phyloP scores from a whole-genome alignment of 2,888 invertebrate species.

The Netelia inedita region DNA sequence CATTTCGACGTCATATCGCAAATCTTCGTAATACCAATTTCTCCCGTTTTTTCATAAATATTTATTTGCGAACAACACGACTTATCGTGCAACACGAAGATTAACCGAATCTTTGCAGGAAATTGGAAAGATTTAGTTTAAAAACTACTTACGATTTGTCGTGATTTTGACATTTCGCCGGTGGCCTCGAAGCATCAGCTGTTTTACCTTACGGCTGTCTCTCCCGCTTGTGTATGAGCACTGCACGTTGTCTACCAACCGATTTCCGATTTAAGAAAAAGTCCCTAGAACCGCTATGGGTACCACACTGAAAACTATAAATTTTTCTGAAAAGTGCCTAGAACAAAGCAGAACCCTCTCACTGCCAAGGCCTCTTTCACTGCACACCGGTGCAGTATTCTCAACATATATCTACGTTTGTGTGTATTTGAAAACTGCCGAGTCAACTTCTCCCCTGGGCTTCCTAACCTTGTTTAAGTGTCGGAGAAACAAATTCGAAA shows the following conservation, averaged over 20 bases:
- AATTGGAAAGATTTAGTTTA: background rate
- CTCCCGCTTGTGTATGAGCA: slow-evolving; percentile 49
- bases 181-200: slow-evolving; percentile 83
- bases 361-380: background rate
- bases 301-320: slow-evolving; percentile 1
- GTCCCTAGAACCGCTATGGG: slow-evolving; percentile 23
- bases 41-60: background rate
- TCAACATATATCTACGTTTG: slow-evolving; percentile 70
- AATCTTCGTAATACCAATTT: slow-evolving; percentile 18
- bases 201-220: slow-evolving; percentile 73
- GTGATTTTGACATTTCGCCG: slow-evolving; percentile 85
- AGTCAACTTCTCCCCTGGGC: slow-evolving; percentile 79
- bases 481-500: slow-evolving; percentile 35
- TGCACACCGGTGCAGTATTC: slow-evolving; percentile 10
- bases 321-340: slow-evolving; percentile 39
- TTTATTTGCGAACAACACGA: background rate
- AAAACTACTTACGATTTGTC: slow-evolving; percentile 83
- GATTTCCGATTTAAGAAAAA: background rate
- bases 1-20: slow-evolving; percentile 37
- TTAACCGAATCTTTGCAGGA: background rate
- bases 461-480: slow-evolving; percentile 78
- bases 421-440: slow-evolving; percentile 79
- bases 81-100: background rate
- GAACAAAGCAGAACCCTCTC: background rate
- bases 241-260: background rate